Evolutionary conservation across 2,113 vertebrate species (phyloP).

Genomic region (Gasterosteus nipponicus): DNA sequence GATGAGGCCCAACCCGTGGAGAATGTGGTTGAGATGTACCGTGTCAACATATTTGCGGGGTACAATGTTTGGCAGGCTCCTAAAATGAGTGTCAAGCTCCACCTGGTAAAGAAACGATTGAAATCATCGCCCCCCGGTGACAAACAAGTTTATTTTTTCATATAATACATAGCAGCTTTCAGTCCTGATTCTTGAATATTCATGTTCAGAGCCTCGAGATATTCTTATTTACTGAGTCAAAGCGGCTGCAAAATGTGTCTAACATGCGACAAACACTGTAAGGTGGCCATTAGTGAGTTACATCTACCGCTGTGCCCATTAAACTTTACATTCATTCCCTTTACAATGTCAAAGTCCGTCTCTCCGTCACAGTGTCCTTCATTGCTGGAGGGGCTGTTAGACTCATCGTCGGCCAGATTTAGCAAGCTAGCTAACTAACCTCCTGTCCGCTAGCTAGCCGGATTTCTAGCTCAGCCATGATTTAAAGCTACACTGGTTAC

Average conservation of each 20-base stretch:
- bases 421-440: neutral
- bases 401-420: neutral
- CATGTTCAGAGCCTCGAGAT: neutral
- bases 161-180: conserved; percentile 4
- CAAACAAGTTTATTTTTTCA: conserved; percentile 40
- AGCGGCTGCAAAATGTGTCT: neutral
- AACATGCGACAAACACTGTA: neutral
- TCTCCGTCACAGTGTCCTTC: neutral
- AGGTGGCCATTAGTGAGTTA: neutral
- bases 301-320: neutral
- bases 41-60: conserved; percentile 35
- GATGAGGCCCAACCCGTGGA: conserved; percentile 46
- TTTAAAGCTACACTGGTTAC: neutral
- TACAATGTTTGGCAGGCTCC: conserved; percentile 25
- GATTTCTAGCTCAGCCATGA: neutral
- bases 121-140: conserved; percentile 44
- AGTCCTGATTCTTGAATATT: neutral
- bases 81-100: conserved; percentile 48
- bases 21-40: conserved; percentile 32
- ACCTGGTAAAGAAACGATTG: conserved; percentile 45
- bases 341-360: neutral
- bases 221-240: conserved; percentile 1
- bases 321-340: neutral
- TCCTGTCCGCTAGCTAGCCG: neutral
- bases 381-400: neutral